phyloP scores from a whole-genome alignment of 2,797 vertebrate genomes.

The Acanthopagrus latus region DNA sequence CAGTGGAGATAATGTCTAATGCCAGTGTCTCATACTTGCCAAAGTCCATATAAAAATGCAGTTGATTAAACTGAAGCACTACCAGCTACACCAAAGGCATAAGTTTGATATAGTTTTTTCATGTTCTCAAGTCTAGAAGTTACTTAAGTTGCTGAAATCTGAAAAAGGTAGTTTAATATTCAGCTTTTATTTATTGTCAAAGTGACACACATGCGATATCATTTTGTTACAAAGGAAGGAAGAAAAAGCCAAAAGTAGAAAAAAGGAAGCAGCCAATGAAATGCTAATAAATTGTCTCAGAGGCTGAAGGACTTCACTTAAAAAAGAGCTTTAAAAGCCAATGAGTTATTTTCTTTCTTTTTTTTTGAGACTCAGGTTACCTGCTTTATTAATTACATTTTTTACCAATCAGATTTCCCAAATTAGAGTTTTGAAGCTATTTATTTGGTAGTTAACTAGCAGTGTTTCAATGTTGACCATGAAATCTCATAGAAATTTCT shows the following conservation, averaged over 20 bases:
- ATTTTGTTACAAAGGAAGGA: conserved; percentile 23
- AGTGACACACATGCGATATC: not conserved
- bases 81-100: conserved; percentile 56
- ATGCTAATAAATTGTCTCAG: not conserved
- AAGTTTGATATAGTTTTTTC: not conserved
- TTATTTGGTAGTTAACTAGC: conserved; percentile 10
- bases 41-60: conserved; percentile 36
- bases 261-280: not conserved
- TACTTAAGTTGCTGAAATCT: conserved; percentile 10
- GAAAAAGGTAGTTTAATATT: not conserved
- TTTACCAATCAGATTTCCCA: not conserved
- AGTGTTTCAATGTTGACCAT: not conserved
- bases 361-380: conserved; percentile 22
- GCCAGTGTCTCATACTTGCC: conserved; percentile 20
- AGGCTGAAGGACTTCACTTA: not conserved
- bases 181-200: conserved; percentile 22
- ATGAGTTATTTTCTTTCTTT: not conserved
- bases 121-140: conserved; percentile 15
- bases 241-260: not conserved
- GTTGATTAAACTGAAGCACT: conserved; percentile 1
- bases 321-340: not conserved
- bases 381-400: too few species aligned
- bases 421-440: not conserved
- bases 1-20: conserved; percentile 8
- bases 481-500: not conserved